Evolutionary conservation across 2,888 invertebrate genomes (phyloP).

Genomic region (Rugalucina vietnamica): DNA sequence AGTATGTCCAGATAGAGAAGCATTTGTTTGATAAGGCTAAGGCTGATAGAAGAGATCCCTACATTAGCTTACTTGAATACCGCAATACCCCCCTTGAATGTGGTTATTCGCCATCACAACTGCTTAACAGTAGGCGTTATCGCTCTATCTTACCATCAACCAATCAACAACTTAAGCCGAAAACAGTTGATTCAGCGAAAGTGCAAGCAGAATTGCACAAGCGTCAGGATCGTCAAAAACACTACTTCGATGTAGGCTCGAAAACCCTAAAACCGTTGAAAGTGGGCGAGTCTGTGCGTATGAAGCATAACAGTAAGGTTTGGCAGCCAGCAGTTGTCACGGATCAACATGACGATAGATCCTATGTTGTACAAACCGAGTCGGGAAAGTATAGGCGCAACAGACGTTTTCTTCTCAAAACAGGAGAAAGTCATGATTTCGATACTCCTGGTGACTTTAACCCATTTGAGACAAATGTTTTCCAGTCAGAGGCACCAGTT

Average conservation of each 20-base stretch:
- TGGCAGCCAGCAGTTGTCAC: constrained; percentile 36
- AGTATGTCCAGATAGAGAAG: background rate
- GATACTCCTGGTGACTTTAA: background rate
- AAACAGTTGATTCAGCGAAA: background rate
- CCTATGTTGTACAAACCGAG: constrained; percentile 15
- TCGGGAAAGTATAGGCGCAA: constrained; percentile 23
- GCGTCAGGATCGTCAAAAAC: constrained; percentile 20
- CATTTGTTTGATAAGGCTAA: constrained; percentile 14
- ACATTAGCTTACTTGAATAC: constrained; percentile 41
- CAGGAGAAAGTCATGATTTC: background rate
- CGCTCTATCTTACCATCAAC: constrained; percentile 34
- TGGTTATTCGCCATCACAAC: constrained; percentile 47
- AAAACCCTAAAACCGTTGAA: background rate
- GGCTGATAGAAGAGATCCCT: constrained; percentile 29
- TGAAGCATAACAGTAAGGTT: background rate
- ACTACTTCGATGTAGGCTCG: background rate
- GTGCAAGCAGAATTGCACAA: background rate
- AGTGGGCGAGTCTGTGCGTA: background rate
- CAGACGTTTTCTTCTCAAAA: constrained; percentile 11
- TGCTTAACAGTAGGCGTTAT: constrained; percentile 38
- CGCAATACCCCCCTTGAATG: constrained; percentile 30
- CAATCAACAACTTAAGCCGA: background rate
- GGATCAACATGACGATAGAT: background rate
- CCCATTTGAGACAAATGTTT: background rate
- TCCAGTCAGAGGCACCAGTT: background rate